Percentiles rank a stretch among this genome's conserved stretches.
Conservation (phyloP, 2,888 invertebrate species). For the Tipula helvola region DNA sequence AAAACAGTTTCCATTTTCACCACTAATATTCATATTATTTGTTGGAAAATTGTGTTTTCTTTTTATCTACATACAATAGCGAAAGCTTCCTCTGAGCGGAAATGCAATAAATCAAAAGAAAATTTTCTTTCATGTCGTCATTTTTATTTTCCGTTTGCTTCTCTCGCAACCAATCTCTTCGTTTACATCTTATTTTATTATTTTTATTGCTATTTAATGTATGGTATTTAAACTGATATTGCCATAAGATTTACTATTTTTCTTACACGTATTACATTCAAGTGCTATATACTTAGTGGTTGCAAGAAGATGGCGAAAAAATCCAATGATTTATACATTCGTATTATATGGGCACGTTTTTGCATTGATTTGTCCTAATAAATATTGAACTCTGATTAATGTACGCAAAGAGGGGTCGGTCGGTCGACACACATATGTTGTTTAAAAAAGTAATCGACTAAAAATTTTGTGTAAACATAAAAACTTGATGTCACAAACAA, state of each 20-base stretch:
- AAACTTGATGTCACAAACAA: background rate
- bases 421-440: background rate
- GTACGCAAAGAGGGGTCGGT: background rate
- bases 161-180: background rate
- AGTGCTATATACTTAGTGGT: background rate
- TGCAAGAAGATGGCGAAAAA: background rate
- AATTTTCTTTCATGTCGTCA: constrained; percentile 4
- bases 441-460: background rate
- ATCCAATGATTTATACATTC: background rate
- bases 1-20: background rate
- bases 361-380: background rate
- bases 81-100: background rate
- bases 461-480: background rate
- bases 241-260: background rate
- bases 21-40: background rate
- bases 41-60: background rate
- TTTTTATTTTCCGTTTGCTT: background rate
- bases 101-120: background rate
- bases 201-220: constrained; percentile 4
- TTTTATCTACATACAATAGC: background rate
- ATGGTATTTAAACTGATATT: background rate
- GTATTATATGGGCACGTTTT: background rate
- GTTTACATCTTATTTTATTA: constrained; percentile 4
- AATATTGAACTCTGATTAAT: background rate
- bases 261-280: background rate